Conservation (phyloP, 1,140 invertebrate species). For the Brachionus rubens region DNA sequence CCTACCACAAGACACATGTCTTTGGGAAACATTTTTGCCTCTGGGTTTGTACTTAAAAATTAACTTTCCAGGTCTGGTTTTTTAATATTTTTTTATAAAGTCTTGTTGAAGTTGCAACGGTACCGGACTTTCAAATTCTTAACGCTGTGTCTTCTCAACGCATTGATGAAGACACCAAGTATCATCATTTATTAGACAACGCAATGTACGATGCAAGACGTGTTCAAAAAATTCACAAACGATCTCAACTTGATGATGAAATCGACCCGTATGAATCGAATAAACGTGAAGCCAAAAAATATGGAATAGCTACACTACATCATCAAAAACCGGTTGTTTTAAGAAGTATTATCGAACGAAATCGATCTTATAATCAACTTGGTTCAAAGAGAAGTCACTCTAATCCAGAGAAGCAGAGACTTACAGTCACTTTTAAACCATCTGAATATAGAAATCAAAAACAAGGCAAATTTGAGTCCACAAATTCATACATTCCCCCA, state of each 20-base stretch:
- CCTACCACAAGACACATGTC: constrained; percentile 7
- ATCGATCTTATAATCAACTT: too few species aligned
- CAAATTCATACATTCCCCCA: too few species aligned
- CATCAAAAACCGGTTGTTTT: constrained; percentile 34
- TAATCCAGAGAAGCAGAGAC: too few species aligned
- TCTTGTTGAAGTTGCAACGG: constrained; percentile 3
- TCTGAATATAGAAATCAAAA: too few species aligned
- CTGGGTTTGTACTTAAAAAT: too few species aligned
- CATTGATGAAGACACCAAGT: constrained; percentile 24
- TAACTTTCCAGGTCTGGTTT: too few species aligned
- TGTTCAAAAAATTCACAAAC: constrained; percentile 26
- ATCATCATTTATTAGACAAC: constrained; percentile 33
- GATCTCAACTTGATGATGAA: constrained; percentile 41
- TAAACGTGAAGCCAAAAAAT: not conserved
- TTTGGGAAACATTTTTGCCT: not conserved
- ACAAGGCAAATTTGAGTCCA: too few species aligned
- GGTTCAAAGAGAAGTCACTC: too few species aligned
- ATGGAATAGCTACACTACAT: constrained; percentile 12
- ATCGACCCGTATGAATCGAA: not conserved
- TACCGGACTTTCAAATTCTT: constrained; percentile 35
- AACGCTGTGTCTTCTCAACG: not conserved
- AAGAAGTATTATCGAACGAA: constrained; percentile 33
- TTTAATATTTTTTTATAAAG: too few species aligned
- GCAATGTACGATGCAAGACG: constrained; percentile 30
- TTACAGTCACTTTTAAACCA: too few species aligned